These are phyloP conservation scores for Drosophila funebris DNA, from an alignment of 1,140 invertebrate genomes.

Conservation along the genomic window DNA sequence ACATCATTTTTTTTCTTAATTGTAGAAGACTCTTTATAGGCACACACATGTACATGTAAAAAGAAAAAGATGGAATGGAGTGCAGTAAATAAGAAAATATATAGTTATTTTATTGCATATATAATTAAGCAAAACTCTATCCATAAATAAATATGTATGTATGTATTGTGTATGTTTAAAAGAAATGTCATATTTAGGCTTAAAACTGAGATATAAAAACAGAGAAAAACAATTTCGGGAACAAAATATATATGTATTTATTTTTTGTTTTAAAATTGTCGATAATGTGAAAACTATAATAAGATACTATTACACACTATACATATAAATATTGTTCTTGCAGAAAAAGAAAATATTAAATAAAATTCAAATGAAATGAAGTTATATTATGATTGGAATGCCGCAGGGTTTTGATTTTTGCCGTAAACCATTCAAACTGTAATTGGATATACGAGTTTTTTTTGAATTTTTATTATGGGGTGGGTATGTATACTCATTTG, in stretches of 20 bases:
- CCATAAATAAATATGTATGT: conserved; percentile 48
- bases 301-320: conserved; percentile 39
- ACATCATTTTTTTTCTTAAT: conserved; percentile 33
- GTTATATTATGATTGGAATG: neutral
- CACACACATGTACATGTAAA: conserved; percentile 38
- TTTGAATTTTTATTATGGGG: no score
- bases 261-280: conserved; percentile 72
- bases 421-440: neutral
- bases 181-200: conserved; percentile 76
- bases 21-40: conserved; percentile 13
- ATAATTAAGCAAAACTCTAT: conserved; percentile 62
- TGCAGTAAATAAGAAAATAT: conserved; percentile 35
- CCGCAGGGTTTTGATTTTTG: neutral
- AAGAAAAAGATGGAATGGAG: conserved; percentile 14
- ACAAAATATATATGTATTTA: conserved; percentile 74
- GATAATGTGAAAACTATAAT: conserved; percentile 53
- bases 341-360: conserved; percentile 36
- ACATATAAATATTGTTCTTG: conserved; percentile 49
- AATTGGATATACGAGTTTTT: no score
- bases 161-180: conserved; percentile 64
- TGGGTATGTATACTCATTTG: no score
- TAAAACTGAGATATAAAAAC: conserved; percentile 59
- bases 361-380: conserved; percentile 38
- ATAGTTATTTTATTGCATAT: conserved; percentile 70
- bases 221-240: conserved; percentile 69